Percentiles rank a stretch among this genome's conserved stretches.
Evolutionary conservation across 2,888 invertebrate species (phyloP).

Genomic region (Conistra vaccinii): DNA sequence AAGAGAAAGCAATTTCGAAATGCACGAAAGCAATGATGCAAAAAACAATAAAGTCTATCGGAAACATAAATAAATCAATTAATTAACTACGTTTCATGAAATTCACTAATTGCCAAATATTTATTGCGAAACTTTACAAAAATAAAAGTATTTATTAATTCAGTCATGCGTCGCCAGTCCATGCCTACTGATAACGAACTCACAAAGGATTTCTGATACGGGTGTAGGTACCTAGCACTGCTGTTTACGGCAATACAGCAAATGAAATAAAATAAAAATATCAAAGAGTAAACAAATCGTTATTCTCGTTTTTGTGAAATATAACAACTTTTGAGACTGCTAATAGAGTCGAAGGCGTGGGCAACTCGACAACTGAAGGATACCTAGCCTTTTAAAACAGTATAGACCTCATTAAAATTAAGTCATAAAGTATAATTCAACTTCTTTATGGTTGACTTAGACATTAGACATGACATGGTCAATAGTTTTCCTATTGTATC

Average conservation of each 20-base stretch:
- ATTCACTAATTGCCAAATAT: conserved; percentile 6
- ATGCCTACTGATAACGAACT: conserved; percentile 25
- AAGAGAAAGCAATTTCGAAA: background rate
- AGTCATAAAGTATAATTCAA: conserved; percentile 62
- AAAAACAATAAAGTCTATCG: conserved; percentile 17
- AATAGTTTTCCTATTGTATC: conserved; percentile 45
- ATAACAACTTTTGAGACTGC: conserved; percentile 69
- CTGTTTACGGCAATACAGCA: conserved; percentile 57
- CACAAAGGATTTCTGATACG: conserved; percentile 12
- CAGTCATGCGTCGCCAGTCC: background rate
- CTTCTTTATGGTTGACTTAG: conserved; percentile 47
- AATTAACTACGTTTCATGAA: conserved; percentile 15
- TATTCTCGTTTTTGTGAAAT: conserved; percentile 73
- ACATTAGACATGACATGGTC: no score
- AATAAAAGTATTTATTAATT: conserved; percentile 1
- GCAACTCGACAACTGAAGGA: conserved; percentile 73
- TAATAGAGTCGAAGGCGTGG: conserved; percentile 69
- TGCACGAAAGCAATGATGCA: conserved; percentile 13
- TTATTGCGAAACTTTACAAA: background rate
- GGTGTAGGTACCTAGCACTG: conserved; percentile 44
- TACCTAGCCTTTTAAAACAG: conserved; percentile 60
- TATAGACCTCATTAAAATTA: conserved; percentile 62
- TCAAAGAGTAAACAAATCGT: conserved; percentile 77
- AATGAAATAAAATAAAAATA: conserved; percentile 72
- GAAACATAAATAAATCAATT: conserved; percentile 12